Evolutionary conservation across 1,140 invertebrate species (phyloP).

Genomic region (Limonius californicus): DNA sequence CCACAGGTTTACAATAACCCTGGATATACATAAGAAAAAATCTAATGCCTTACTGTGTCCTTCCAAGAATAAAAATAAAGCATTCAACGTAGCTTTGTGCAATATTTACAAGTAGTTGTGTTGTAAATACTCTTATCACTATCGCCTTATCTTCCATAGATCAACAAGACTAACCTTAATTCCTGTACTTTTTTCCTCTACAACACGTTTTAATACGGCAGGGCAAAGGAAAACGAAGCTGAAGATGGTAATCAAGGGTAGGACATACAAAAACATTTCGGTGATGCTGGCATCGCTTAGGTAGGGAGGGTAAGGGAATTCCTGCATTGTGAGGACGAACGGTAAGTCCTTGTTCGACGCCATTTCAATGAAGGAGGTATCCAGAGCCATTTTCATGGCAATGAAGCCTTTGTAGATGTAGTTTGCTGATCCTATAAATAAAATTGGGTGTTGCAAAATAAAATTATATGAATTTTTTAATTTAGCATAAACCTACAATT

Average conservation of each 20-base stretch:
- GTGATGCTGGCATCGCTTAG: constrained; percentile 33
- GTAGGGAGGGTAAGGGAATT: constrained; percentile 44
- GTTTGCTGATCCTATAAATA: constrained; percentile 22
- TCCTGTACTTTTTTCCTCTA: constrained; percentile 45
- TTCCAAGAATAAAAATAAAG: too few species aligned
- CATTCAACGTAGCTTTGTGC: too few species aligned
- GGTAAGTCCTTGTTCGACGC: constrained; percentile 13
- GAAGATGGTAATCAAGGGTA: constrained; percentile 41
- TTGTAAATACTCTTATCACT: too few species aligned
- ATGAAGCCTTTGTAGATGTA: constrained; percentile 40
- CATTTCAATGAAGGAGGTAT: constrained; percentile 37
- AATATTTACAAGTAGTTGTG: too few species aligned
- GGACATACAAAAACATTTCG: constrained; percentile 31
- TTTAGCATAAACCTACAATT: too few species aligned
- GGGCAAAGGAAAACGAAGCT: constrained; percentile 44
- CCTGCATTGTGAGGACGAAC: constrained; percentile 29
- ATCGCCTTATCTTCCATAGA: too few species aligned
- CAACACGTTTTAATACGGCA: constrained; percentile 39
- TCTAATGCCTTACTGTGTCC: too few species aligned
- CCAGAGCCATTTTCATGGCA: constrained; percentile 37
- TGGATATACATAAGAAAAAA: too few species aligned
- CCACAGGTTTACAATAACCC: too few species aligned
- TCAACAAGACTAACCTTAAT: constrained; percentile 43
- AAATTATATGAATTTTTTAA: too few species aligned
- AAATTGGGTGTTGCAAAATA: constrained; percentile 5